Evolutionary conservation across 2,113 vertebrate genomes (phyloP).

Genomic region (Corythaeola cristata): DNA sequence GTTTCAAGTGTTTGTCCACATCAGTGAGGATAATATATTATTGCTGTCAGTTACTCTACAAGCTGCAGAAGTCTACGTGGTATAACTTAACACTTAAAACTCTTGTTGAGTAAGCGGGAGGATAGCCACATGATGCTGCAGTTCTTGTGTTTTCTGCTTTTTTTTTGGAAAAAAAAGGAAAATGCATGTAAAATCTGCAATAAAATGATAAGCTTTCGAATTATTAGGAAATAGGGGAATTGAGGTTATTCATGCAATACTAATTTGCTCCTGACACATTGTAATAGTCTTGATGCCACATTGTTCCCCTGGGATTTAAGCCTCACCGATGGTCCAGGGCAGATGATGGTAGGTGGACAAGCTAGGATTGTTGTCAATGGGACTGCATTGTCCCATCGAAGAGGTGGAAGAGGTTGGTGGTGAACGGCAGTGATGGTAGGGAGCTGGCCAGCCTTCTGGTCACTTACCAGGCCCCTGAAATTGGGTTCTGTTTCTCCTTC

Average conservation of each 20-base stretch:
- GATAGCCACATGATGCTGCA: neutral
- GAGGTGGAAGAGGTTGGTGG: neutral
- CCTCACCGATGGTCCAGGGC: neutral
- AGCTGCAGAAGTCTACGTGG: neutral
- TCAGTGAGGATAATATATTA: constrained; percentile 30
- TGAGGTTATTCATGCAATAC: neutral
- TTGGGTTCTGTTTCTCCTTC: neutral
- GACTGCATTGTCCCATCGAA: neutral
- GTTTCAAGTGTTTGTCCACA: constrained; percentile 46
- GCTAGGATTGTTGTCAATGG: rapidly evolving
- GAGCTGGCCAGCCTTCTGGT: neutral
- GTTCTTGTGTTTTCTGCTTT: neutral
- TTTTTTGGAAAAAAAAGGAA: neutral
- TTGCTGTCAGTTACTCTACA: constrained; percentile 36
- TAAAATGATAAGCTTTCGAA: neutral
- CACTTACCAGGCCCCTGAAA: neutral
- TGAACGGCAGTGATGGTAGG: neutral
- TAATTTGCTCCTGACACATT: neutral
- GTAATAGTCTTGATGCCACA: neutral
- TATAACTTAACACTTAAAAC: neutral
- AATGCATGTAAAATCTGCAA: neutral
- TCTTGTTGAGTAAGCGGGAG: neutral
- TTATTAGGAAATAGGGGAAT: neutral
- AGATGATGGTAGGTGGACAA: neutral
- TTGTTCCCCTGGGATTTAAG: neutral